These are phyloP conservation scores for Musca vetustissima DNA, from an alignment of 1,140 invertebrate genomes.

Conservation along the genomic window DNA sequence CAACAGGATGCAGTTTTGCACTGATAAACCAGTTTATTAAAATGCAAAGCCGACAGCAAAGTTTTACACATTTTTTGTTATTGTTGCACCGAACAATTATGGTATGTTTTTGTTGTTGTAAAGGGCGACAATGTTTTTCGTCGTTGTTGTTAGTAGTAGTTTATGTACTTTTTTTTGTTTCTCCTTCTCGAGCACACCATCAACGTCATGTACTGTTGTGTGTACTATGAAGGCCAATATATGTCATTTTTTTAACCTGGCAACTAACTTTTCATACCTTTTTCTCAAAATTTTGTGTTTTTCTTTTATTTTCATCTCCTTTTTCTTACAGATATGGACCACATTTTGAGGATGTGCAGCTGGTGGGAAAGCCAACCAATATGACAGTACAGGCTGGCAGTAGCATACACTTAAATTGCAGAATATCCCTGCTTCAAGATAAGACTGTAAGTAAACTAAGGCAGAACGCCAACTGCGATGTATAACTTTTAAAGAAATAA, in stretches of 20 bases:
- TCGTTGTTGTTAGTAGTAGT: too few relatives aligned
- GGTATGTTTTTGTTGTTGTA: too few relatives aligned
- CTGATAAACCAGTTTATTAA: conserved; percentile 15
- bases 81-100: too few relatives aligned
- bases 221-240: too few relatives aligned
- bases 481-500: not conserved
- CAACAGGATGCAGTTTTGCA: too few relatives aligned
- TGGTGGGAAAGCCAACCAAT: conserved; percentile 66
- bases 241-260: not conserved
- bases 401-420: conserved; percentile 78
- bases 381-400: conserved; percentile 80
- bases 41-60: conserved; percentile 15
- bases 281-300: conserved; percentile 7
- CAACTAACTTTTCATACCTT: conserved; percentile 6
- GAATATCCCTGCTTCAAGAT: conserved; percentile 79
- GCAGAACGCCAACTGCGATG: not conserved
- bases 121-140: too few relatives aligned
- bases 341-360: conserved; percentile 65
- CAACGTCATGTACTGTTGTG: too few relatives aligned
- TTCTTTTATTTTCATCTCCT: conserved; percentile 18
- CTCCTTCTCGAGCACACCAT: not conserved
- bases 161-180: not conserved
- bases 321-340: conserved; percentile 62
- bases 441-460: conserved; percentile 79
- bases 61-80: too few relatives aligned